Evolutionary conservation across 2,797 vertebrate genomes (phyloP).

Genomic region (Enteromius viviparus): DNA sequence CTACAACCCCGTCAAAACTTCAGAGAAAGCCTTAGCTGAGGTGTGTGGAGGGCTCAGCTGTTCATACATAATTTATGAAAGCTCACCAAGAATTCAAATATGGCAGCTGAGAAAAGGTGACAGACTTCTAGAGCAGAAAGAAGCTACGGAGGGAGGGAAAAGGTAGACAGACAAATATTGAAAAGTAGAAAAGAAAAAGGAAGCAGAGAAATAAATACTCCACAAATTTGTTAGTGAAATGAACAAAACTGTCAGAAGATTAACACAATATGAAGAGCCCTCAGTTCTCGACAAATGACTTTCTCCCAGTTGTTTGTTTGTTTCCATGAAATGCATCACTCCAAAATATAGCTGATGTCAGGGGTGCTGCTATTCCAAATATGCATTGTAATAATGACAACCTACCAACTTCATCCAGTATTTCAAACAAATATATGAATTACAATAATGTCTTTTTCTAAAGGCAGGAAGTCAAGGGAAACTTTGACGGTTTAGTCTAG

Average conservation of each 20-base stretch:
- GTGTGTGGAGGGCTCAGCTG: constrained; percentile 4
- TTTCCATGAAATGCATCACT: constrained; percentile 39
- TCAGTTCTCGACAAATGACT: background rate
- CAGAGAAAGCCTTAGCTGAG: background rate
- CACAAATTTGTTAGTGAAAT: background rate
- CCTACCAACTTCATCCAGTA: constrained; percentile 20
- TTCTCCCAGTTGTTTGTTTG: background rate
- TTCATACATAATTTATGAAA: constrained; percentile 60
- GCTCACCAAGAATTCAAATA: constrained; percentile 45
- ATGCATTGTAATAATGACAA: constrained; percentile 56
- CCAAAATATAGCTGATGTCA: constrained; percentile 1
- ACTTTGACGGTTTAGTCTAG: background rate
- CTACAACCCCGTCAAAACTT: constrained; percentile 21
- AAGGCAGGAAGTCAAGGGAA: background rate
- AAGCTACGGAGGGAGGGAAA: background rate
- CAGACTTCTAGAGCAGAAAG: constrained; percentile 34
- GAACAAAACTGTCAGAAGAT: background rate
- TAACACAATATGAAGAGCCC: background rate
- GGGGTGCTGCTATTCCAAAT: constrained; percentile 30
- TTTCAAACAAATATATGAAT: constrained; percentile 47
- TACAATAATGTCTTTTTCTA: constrained; percentile 22
- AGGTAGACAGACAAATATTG: background rate
- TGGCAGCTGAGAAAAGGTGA: constrained; percentile 49
- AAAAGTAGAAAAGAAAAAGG: background rate
- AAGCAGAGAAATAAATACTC: background rate